Evolutionary conservation across 2,888 invertebrate genomes (phyloP).

Genomic region (Troides oblongomaculatus): DNA sequence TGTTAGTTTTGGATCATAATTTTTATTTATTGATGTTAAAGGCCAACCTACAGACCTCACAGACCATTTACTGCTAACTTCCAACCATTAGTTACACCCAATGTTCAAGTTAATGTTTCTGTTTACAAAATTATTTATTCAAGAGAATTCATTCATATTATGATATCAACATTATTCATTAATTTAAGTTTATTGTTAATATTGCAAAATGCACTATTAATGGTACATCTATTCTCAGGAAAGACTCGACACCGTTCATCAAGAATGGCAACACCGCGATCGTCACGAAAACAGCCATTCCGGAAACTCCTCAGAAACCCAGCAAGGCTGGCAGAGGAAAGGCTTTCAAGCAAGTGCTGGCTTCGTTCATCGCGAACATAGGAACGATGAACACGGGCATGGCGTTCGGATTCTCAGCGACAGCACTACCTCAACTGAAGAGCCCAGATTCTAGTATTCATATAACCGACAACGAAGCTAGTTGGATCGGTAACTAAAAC

Average conservation of each 20-base stretch:
- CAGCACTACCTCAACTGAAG: slow-evolving; percentile 81
- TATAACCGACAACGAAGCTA: slow-evolving; percentile 79
- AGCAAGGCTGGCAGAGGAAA: slow-evolving; percentile 67
- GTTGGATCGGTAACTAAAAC: slow-evolving; percentile 82
- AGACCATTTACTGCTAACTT: too few relatives aligned
- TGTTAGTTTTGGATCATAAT: too few relatives aligned
- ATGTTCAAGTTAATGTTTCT: too few relatives aligned
- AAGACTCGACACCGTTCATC: slow-evolving; percentile 63
- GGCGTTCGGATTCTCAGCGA: slow-evolving; percentile 85
- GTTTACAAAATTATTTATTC: too few relatives aligned
- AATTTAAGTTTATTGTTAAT: too few relatives aligned
- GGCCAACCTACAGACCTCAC: too few relatives aligned
- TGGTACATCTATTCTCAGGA: slow-evolving; percentile 43
- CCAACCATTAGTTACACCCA: too few relatives aligned
- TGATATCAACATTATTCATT: too few relatives aligned
- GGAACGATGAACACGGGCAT: slow-evolving; percentile 86
- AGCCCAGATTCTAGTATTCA: slow-evolving; percentile 68
- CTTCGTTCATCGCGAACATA: slow-evolving; percentile 82
- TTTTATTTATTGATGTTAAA: too few relatives aligned
- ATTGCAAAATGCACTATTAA: too few relatives aligned
- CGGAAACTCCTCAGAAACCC: slow-evolving; percentile 42
- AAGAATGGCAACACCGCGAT: slow-evolving; percentile 61
- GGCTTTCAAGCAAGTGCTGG: slow-evolving; percentile 78
- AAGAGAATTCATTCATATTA: too few relatives aligned
- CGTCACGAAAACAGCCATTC: slow-evolving; percentile 47